These are phyloP conservation scores for Drosophila tropicalis DNA, from an alignment of 1,140 invertebrate species.

Conservation along the genomic window DNA sequence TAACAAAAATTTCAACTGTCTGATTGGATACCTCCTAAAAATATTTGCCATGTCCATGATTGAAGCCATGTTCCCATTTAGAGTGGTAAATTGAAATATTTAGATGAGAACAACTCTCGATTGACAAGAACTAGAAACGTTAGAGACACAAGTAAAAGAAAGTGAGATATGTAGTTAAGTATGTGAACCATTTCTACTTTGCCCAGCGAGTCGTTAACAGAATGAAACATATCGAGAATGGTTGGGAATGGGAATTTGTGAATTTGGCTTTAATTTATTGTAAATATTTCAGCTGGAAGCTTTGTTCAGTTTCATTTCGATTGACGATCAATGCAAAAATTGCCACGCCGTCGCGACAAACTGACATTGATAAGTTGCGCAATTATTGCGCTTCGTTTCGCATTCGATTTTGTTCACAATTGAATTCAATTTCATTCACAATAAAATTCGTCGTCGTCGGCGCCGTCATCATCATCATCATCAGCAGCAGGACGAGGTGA, in stretches of 20 bases:
- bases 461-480: conserved; percentile 38
- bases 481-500: conserved; percentile 23
- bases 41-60: no score
- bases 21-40: no score
- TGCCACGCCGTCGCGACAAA: conserved; percentile 3
- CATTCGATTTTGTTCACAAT: conserved; percentile 49
- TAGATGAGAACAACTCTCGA: no score
- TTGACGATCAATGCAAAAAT: conserved; percentile 11
- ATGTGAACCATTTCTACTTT: no score
- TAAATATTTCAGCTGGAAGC: conserved; percentile 2
- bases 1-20: no score
- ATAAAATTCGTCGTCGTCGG: conserved; percentile 45
- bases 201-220: no score
- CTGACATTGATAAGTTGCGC: conserved; percentile 56
- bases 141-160: no score
- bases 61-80: no score
- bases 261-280: conserved; percentile 7
- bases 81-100: no score
- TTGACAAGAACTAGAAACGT: no score
- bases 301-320: conserved; percentile 7
- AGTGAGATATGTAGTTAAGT: no score
- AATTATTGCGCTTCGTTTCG: conserved; percentile 57
- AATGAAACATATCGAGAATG: no score
- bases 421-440: conserved; percentile 64
- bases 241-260: background rate